Evolutionary conservation across 2,797 vertebrate species (phyloP), one percentile per base, ranked within the genome.

Genomic region (Scolopax rusticola): DNA sequence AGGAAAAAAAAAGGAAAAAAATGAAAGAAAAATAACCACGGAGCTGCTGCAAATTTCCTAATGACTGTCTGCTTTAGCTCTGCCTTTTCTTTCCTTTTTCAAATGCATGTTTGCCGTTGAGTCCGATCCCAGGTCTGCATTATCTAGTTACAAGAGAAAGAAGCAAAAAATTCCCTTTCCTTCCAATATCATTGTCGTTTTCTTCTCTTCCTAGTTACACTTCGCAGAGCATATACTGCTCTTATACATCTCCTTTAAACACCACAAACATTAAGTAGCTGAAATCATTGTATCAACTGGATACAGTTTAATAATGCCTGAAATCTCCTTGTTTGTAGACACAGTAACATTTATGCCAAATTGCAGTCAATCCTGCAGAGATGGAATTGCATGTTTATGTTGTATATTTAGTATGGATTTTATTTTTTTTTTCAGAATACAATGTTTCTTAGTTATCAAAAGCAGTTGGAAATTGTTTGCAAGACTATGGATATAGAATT

Each of bases 401-500:
- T 99, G 99, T 99, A 99, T 99, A 99, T 99, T 99, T 99, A 99
- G 98, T 99, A 98, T 99, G 98, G 96, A 98, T 2, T 75, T 78
- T 97, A 2, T 97, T 98, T 82, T 97, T 98, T 98, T 97, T 97
- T 93, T 71, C 99, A 98, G 99, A 99, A 99, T 98, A 98, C 98
- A 99, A 96, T 99, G 98, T 99, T 99, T 98, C 97, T 96, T 98
- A 99, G 98, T 98, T 99, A 99, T 98, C 97, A 96, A 98, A 98
- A 99, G 99, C 99, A 99, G 99, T 99, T 98, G 98, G 98, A 99
- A 99, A 99, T 98, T 98, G 98, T 99, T 97, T 99, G 99, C 99
- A 99, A 99, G 98, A 99, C 99, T 99, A 99, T 99, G 98, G 98
- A 98, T 97, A 99, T 99, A 99, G 99, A 99, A 99, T 99, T 99